Evolutionary conservation across 2,888 invertebrate genomes (phyloP).

Genomic region (Epinotia bilunana): DNA sequence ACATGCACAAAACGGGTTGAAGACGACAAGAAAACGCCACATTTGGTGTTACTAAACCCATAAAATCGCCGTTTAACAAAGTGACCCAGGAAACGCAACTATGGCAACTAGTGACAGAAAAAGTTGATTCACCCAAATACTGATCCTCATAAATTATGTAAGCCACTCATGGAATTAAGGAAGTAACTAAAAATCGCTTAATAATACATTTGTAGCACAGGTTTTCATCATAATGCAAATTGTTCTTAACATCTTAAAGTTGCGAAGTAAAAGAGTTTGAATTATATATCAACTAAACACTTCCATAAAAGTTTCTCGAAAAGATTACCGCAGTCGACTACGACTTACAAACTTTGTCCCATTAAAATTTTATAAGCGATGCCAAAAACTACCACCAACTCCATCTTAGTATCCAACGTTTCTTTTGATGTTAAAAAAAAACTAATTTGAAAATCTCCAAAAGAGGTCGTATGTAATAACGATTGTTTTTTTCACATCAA

Average conservation of each 20-base stretch:
- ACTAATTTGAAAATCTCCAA: conserved; percentile 2
- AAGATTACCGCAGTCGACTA: not conserved
- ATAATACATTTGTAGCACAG: not conserved
- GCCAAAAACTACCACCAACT: not conserved
- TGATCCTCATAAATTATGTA: no score
- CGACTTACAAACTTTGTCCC: not conserved
- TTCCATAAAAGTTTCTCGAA: not conserved
- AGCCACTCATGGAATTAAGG: no score
- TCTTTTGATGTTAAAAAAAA: not conserved
- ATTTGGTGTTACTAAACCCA: no score
- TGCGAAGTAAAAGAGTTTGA: not conserved
- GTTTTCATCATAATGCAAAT: not conserved
- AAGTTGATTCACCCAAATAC: no score
- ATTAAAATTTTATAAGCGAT: not conserved
- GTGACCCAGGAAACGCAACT: no score
- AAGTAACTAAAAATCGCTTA: no score
- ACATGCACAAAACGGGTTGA: no score
- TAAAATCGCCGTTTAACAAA: no score
- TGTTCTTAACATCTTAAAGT: not conserved
- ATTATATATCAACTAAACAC: not conserved
- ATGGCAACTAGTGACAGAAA: no score
- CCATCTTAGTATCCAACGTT: not conserved
- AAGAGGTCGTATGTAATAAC: conserved; percentile 21
- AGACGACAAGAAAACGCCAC: no score
- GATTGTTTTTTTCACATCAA: conserved; percentile 16